A percentile compares a stretch with the other conserved stretches of the same genome.
Conservation (phyloP, 2,888 invertebrate genomes). For the Acholoe squamosa region DNA sequence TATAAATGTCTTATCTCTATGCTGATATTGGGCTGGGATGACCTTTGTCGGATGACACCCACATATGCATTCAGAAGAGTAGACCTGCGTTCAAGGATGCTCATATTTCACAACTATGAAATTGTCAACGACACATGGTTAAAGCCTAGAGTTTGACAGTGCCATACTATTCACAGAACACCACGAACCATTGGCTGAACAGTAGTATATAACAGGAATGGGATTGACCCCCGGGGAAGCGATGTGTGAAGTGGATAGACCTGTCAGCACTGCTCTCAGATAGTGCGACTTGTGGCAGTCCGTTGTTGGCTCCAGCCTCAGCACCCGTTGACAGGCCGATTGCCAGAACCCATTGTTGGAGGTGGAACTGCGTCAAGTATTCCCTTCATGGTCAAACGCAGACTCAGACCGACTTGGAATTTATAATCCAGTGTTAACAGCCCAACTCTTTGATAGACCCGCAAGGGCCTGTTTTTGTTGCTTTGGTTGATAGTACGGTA, state of each 20-base stretch:
- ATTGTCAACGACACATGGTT: too few relatives aligned
- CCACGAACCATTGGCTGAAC: too few relatives aligned
- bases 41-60: too few relatives aligned
- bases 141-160: too few relatives aligned
- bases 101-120: too few relatives aligned
- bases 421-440: conserved; percentile 45
- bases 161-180: too few relatives aligned
- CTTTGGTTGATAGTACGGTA: too few relatives aligned
- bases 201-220: not conserved
- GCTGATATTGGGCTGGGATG: too few relatives aligned
- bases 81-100: too few relatives aligned
- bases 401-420: conserved; percentile 9
- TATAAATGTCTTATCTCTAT: too few relatives aligned
- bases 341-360: conserved; percentile 49
- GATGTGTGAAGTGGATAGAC: conserved; percentile 40
- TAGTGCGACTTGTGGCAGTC: not conserved
- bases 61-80: too few relatives aligned
- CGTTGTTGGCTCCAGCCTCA: not conserved
- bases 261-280: conserved; percentile 38
- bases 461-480: not conserved
- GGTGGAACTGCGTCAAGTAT: conserved; percentile 19
- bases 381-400: not conserved
- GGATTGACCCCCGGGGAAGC: conserved; percentile 36
- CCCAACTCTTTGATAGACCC: not conserved
- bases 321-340: conserved; percentile 37